Conservation (phyloP, 2,888 invertebrate species). For the Cerastoderma edule region DNA sequence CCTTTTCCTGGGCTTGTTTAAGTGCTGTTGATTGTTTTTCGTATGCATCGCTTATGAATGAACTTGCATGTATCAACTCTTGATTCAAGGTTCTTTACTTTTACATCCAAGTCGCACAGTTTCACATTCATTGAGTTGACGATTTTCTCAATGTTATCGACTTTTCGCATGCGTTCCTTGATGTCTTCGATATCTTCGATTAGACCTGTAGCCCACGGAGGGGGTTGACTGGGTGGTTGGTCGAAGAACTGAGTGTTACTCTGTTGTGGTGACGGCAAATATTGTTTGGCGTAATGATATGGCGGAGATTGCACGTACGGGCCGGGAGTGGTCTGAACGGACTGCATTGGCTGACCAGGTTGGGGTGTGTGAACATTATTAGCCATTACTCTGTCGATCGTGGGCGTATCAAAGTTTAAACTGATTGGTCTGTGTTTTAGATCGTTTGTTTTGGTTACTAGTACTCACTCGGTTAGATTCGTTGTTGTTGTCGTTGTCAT, state of each 20-base stretch:
- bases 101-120: conserved; percentile 26
- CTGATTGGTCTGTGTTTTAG: no score
- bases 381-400: no score
- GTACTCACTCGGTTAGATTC: no score
- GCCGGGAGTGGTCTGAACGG: not conserved
- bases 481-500: no score
- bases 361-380: no score
- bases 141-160: conserved; percentile 34
- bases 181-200: conserved; percentile 34
- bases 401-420: no score
- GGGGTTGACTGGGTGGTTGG: not conserved
- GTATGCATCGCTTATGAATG: conserved; percentile 7
- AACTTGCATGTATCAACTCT: conserved; percentile 14
- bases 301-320: not conserved
- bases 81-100: conserved; percentile 18
- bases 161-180: conserved; percentile 17
- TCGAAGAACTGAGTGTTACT: not conserved
- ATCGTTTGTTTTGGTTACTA: no score
- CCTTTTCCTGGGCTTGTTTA: conserved; percentile 9
- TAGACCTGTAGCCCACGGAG: conserved; percentile 27
- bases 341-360: no score
- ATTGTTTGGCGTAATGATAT: not conserved
- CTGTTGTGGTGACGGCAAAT: not conserved
- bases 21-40: conserved; percentile 20
- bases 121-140: conserved; percentile 30